These are phyloP conservation scores for Panurus biarmicus DNA, from an alignment of 2,113 vertebrate species.

Conservation along the genomic window DNA sequence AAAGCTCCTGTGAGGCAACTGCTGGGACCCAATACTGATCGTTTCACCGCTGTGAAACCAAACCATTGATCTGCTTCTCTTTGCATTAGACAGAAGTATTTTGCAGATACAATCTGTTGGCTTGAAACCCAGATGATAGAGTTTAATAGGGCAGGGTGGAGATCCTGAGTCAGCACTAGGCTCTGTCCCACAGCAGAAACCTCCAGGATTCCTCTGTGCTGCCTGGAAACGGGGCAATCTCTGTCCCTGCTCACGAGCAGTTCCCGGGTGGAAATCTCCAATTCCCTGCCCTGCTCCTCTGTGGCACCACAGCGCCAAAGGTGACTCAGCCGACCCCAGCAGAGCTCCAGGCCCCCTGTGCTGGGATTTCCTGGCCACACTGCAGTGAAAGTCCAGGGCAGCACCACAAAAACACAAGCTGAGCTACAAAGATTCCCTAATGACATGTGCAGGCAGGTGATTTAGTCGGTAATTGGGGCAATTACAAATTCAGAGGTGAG, in stretches of 20 bases:
- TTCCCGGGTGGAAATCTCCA: neutral
- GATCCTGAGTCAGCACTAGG: neutral
- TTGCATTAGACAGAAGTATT: neutral
- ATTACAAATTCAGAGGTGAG: neutral
- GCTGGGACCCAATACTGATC: neutral
- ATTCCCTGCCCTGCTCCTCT: neutral
- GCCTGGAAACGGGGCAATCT: neutral
- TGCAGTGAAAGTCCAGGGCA: neutral
- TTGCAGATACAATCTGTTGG: neutral
- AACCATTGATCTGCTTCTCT: neutral
- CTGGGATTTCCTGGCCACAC: neutral
- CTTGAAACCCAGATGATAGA: neutral
- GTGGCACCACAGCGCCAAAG: neutral
- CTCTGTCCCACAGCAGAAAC: neutral
- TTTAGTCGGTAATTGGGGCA: neutral
- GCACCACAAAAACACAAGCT: neutral
- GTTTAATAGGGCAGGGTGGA: neutral
- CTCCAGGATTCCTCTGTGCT: neutral
- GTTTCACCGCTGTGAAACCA: neutral
- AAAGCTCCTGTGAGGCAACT: neutral
- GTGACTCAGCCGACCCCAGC: neutral
- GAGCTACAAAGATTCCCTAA: neutral
- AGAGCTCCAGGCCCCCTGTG: neutral
- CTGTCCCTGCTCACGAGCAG: neutral
- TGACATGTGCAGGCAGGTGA: neutral